phyloP scores from a whole-genome alignment of 2,797 vertebrate genomes.

The Acipenser transmontanus region DNA sequence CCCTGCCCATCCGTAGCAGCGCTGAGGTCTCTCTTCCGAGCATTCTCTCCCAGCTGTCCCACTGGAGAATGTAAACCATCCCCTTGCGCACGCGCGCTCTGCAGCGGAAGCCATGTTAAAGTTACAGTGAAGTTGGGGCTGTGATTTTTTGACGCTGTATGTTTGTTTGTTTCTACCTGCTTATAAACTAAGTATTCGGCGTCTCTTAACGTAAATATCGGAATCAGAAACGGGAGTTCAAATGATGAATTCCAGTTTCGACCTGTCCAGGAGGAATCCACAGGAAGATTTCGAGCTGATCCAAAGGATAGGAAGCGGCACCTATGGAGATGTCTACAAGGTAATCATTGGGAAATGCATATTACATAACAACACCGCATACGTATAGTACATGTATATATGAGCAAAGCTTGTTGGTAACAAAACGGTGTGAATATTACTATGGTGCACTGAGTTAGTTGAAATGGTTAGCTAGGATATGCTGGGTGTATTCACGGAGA shows the following conservation, averaged over 20 bases:
- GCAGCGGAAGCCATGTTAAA: constrained; percentile 78
- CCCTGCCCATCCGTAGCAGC: too few relatives aligned
- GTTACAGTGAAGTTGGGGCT: constrained; percentile 51
- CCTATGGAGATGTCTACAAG: constrained; percentile 98
- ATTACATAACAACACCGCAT: too few relatives aligned
- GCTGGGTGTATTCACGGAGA: too few relatives aligned
- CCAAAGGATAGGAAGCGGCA: constrained; percentile 95
- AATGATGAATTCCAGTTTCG: constrained; percentile 75
- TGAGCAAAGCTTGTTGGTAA: too few relatives aligned
- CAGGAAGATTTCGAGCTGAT: constrained; percentile 98
- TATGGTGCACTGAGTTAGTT: too few relatives aligned
- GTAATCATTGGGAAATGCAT: constrained; percentile 43
- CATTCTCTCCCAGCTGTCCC: constrained; percentile 6
- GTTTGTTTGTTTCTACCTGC: constrained; percentile 37
- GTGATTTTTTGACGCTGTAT: constrained; percentile 45
- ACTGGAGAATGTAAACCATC: constrained; percentile 11
- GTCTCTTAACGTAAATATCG: constrained; percentile 39
- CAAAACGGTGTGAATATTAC: too few relatives aligned
- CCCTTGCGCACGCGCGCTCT: constrained; percentile 56
- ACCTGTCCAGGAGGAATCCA: constrained; percentile 91
- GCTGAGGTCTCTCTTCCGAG: background rate
- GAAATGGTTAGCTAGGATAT: too few relatives aligned
- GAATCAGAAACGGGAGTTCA: constrained; percentile 40
- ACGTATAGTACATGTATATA: too few relatives aligned
- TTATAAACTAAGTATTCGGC: constrained; percentile 29